These are phyloP conservation scores for Euleptes europaea DNA, from an alignment of 2,113 vertebrate genomes.

Conservation along the genomic window DNA sequence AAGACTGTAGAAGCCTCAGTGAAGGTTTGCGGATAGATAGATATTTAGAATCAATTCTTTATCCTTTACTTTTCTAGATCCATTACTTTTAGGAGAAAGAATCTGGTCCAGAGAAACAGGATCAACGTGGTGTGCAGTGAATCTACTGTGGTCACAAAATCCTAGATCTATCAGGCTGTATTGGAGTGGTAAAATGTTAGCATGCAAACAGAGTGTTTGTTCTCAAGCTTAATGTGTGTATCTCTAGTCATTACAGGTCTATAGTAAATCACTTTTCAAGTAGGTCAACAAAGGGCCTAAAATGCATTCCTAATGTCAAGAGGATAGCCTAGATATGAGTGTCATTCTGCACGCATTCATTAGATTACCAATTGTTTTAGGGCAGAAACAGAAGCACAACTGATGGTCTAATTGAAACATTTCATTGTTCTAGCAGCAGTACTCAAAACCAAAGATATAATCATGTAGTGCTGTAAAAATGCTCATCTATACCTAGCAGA, in stretches of 20 bases:
- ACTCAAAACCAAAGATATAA: slow-evolving; percentile 41
- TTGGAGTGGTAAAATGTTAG: not conserved
- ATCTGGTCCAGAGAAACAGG: not conserved
- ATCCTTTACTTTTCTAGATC: not conserved
- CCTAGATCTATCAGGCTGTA: no score
- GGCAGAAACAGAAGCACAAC: not conserved
- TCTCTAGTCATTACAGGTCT: not conserved
- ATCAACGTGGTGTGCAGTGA: no score
- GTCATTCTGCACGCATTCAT: not conserved
- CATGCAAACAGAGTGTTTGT: not conserved
- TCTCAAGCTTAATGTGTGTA: not conserved
- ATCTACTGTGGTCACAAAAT: no score
- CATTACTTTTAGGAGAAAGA: not conserved
- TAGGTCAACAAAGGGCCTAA: not conserved
- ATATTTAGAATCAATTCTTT: not conserved
- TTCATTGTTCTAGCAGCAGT: slow-evolving; percentile 33
- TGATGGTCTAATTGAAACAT: not conserved
- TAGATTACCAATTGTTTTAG: not conserved
- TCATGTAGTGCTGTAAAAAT: not conserved
- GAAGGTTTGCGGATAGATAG: not conserved
- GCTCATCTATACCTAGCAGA: slow-evolving; percentile 4
- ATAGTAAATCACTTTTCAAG: not conserved
- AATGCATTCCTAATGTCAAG: not conserved
- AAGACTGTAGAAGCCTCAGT: not conserved
- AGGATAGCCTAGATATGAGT: not conserved